A percentile compares a stretch with the other conserved stretches of the same genome.
phyloP scores from a whole-genome alignment of 2,888 invertebrate species.

The Ceriagrion tenellum region DNA sequence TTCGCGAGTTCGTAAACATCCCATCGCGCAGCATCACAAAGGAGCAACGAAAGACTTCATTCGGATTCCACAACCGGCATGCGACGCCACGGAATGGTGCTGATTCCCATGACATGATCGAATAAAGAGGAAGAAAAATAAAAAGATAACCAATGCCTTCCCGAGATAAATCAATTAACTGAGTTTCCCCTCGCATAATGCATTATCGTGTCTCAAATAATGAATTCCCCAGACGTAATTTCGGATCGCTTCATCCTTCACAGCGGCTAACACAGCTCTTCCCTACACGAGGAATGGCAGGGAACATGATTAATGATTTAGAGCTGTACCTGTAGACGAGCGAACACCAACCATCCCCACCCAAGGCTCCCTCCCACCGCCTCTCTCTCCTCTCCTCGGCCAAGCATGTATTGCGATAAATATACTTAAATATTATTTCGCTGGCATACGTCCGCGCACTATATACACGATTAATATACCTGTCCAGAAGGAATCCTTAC shows the following conservation, averaged over 20 bases:
- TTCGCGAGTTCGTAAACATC: background rate
- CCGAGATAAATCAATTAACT: constrained; percentile 67
- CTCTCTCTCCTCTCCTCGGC: background rate
- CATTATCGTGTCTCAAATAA: constrained; percentile 67
- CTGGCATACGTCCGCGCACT: no score
- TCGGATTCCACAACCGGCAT: background rate
- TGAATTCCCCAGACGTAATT: constrained; percentile 63
- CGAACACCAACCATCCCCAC: background rate
- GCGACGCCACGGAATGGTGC: background rate
- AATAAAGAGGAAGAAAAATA: constrained; percentile 6
- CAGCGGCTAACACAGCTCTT: constrained; percentile 57
- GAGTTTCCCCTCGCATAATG: constrained; percentile 46
- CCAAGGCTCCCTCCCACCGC: background rate
- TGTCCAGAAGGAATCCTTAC: background rate
- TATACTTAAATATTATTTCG: no score
- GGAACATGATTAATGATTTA: constrained; percentile 46
- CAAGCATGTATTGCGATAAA: background rate
- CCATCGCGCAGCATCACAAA: background rate
- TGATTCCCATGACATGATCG: constrained; percentile 48
- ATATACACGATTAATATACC: background rate
- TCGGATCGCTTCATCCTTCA: constrained; percentile 66
- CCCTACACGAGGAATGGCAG: constrained; percentile 40
- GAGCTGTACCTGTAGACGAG: constrained; percentile 17
- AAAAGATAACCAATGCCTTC: background rate
- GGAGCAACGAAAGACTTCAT: constrained; percentile 39